A percentile compares a stretch with the other conserved stretches of the same genome.
Evolutionary conservation across 2,113 vertebrate genomes (phyloP).

Genomic region (Semnornis frantzii): DNA sequence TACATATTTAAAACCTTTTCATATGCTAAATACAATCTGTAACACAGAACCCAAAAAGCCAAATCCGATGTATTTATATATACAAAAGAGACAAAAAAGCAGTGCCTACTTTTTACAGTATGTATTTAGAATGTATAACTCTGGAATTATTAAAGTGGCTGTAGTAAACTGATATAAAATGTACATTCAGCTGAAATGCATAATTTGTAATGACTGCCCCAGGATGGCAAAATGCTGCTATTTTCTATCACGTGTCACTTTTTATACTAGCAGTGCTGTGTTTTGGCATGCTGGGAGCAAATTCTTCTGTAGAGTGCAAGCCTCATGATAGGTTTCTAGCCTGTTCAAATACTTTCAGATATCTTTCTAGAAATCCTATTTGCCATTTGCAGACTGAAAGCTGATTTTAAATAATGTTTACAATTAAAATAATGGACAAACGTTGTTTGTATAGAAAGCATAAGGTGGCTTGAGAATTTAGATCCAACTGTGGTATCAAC

Average conservation of each 20-base stretch:
- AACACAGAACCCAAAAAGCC: background rate
- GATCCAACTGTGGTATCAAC: background rate
- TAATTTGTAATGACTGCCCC: background rate
- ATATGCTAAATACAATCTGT: background rate
- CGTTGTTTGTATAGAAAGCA: background rate
- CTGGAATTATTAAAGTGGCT: background rate
- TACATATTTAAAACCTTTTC: background rate
- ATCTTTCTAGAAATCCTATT: background rate
- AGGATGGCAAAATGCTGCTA: background rate
- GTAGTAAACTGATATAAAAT: background rate
- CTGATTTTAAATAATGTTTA: background rate
- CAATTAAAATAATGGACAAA: background rate
- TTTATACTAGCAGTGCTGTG: background rate
- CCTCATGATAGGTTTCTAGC: background rate
- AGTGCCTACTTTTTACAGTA: background rate
- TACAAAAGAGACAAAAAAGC: background rate
- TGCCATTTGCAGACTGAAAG: background rate
- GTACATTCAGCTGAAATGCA: background rate
- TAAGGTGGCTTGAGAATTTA: background rate
- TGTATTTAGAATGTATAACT: background rate
- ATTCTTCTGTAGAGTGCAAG: background rate
- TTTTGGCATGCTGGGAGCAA: background rate
- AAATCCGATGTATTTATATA: background rate
- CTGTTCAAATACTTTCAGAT: background rate
- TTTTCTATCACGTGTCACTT: background rate